Percentiles rank a stretch among this genome's conserved stretches.
Conservation (phyloP, 2,113 vertebrate genomes). For the Ramphastos sulfuratus region DNA sequence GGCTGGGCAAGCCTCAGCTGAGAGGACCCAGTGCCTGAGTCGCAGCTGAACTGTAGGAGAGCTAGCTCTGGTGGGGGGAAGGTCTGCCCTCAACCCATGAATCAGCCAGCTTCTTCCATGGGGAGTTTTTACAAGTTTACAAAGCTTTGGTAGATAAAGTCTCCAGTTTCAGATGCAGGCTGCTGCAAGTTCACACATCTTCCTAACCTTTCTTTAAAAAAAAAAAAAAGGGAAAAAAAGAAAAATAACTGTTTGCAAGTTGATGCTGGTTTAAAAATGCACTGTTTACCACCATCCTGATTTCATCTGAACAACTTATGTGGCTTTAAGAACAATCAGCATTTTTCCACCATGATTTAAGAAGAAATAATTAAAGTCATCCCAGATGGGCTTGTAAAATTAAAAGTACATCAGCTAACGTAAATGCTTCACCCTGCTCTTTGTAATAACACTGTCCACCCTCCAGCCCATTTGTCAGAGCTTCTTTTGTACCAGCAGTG, state of each 20-base stretch:
- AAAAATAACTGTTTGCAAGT: constrained; percentile 31
- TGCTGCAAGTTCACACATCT: background rate
- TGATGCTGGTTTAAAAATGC: constrained; percentile 29
- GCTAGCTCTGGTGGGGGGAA: fast-evolving
- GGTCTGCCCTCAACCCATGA: background rate
- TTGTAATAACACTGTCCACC: background rate
- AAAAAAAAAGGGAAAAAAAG: background rate
- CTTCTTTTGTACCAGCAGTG: background rate
- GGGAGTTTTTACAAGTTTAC: constrained; percentile 17
- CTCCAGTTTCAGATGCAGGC: background rate
- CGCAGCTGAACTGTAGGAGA: background rate
- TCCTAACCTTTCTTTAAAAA: background rate
- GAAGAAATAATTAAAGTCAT: constrained; percentile 68
- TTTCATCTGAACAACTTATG: constrained; percentile 25
- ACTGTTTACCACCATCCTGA: background rate
- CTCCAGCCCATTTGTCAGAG: background rate
- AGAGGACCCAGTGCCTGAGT: fast-evolving
- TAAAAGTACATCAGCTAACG: constrained; percentile 46
- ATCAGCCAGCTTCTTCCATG: constrained; percentile 1
- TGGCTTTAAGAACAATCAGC: constrained; percentile 55
- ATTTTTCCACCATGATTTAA: constrained; percentile 63
- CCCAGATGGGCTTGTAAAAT: constrained; percentile 58
- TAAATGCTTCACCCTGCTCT: constrained; percentile 16
- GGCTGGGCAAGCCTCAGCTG: background rate
- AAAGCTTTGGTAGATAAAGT: constrained; percentile 9